phyloP scores from a whole-genome alignment of 2,888 invertebrate genomes.

The Melanotus villosus region DNA sequence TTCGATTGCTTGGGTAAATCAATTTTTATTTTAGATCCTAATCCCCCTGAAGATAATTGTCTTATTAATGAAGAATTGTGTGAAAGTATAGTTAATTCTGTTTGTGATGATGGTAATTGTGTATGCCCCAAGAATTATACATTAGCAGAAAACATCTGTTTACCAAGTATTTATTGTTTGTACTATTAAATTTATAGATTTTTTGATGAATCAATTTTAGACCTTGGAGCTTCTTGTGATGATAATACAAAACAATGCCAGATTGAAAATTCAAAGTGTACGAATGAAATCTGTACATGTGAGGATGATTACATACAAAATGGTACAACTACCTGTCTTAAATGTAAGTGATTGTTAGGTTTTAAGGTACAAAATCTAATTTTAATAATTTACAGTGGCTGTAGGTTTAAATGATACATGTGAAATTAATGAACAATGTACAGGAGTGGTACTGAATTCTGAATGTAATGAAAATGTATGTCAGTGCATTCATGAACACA shows the following conservation, averaged over 20 bases:
- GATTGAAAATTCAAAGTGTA: conserved; percentile 20
- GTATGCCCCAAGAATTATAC: conserved; percentile 20
- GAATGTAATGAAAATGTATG: conserved; percentile 32
- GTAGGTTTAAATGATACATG: conserved; percentile 6
- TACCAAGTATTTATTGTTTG: conserved; percentile 26
- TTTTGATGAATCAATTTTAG: too few species aligned
- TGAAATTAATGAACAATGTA: conserved; percentile 31
- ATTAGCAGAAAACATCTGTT: conserved; percentile 17
- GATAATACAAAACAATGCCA: conserved; percentile 8
- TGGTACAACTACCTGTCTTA: conserved; percentile 11
- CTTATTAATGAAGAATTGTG: conserved; percentile 20
- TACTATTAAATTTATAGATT: too few species aligned
- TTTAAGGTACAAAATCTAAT: too few species aligned
- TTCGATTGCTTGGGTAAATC: background rate
- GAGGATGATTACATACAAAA: conserved; percentile 7
- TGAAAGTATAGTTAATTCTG: conserved; percentile 15
- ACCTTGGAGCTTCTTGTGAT: conserved; percentile 30
- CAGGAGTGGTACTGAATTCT: conserved; percentile 1
- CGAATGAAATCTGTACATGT: conserved; percentile 10
- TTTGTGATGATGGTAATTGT: conserved; percentile 26
- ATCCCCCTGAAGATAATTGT: conserved; percentile 17
- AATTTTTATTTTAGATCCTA: background rate
- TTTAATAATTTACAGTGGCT: conserved; percentile 14
- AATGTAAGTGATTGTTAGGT: conserved; percentile 22
- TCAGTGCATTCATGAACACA: conserved; percentile 17